phyloP scores from a whole-genome alignment of 2,113 vertebrate genomes.

The Ceuthmochares aereus region DNA sequence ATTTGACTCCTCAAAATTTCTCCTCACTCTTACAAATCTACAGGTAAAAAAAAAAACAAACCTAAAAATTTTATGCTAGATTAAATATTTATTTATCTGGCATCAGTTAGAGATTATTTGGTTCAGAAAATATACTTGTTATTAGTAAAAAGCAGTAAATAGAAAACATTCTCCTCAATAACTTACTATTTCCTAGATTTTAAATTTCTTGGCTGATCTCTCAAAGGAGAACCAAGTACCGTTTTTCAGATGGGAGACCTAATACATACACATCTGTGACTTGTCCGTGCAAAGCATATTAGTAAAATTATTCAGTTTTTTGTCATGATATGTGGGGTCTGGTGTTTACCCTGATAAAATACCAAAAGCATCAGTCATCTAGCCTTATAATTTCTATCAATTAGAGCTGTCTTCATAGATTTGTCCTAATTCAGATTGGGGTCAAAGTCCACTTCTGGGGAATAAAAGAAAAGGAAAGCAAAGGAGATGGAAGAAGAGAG shows the following conservation, averaged over 20 bases:
- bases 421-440: neutral
- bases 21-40: slow-evolving; percentile 70
- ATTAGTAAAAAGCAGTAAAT: neutral
- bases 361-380: neutral
- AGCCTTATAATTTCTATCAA: neutral
- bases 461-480: neutral
- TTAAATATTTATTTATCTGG: neutral
- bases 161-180: neutral
- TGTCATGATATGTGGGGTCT: neutral
- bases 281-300: neutral
- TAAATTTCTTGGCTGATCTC: neutral
- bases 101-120: neutral
- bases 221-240: neutral
- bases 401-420: neutral
- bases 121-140: neutral
- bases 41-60: slow-evolving; percentile 71
- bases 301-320: neutral
- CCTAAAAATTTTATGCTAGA: neutral
- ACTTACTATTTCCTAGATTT: neutral
- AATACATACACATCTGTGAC: neutral
- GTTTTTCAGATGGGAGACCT: neutral
- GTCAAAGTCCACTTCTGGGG: neutral
- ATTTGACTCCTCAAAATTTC: slow-evolving; percentile 75
- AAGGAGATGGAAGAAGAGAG: too few relatives aligned
- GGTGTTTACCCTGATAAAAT: neutral